Evolutionary conservation across 1,140 invertebrate species (phyloP).

Genomic region (Aleiodes sp.): DNA sequence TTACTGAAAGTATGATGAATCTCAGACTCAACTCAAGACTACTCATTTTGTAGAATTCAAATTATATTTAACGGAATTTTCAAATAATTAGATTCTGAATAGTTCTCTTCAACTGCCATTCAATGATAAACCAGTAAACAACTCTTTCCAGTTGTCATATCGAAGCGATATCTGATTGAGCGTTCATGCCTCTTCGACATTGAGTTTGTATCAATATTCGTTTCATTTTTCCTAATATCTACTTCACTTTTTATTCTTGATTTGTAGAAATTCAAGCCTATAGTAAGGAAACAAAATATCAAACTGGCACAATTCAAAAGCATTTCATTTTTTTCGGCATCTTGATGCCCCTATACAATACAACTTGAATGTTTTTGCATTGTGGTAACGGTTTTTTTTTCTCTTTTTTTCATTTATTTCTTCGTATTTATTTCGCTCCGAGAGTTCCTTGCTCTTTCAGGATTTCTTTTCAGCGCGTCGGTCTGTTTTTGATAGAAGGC

Average conservation of each 20-base stretch:
- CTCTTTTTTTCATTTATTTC: background rate
- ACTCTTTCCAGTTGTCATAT: slow-evolving; percentile 29
- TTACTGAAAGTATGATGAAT: too few relatives aligned
- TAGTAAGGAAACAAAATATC: background rate
- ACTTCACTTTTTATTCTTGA: background rate
- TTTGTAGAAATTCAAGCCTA: background rate
- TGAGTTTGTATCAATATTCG: background rate
- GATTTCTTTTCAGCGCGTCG: slow-evolving; percentile 54
- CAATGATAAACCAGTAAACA: slow-evolving; percentile 3
- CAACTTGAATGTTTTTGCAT: slow-evolving; percentile 64
- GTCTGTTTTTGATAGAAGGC: slow-evolving; percentile 59
- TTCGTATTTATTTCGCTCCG: slow-evolving; percentile 16
- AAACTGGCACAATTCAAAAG: background rate
- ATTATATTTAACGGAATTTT: too few relatives aligned
- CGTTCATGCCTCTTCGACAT: slow-evolving; percentile 23
- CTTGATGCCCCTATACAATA: slow-evolving; percentile 4
- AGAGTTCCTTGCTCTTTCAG: slow-evolving; percentile 63
- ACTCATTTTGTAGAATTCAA: too few relatives aligned
- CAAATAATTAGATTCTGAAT: too few relatives aligned
- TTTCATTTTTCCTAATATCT: background rate
- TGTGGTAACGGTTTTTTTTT: slow-evolving; percentile 41
- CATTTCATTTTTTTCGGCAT: background rate
- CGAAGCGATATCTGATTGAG: slow-evolving; percentile 40
- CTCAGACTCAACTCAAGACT: too few relatives aligned
- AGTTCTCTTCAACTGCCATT: background rate